Base-by-base conservation (phyloP, 1,140 invertebrate genomes). In the Camponotus floridanus region DNA sequence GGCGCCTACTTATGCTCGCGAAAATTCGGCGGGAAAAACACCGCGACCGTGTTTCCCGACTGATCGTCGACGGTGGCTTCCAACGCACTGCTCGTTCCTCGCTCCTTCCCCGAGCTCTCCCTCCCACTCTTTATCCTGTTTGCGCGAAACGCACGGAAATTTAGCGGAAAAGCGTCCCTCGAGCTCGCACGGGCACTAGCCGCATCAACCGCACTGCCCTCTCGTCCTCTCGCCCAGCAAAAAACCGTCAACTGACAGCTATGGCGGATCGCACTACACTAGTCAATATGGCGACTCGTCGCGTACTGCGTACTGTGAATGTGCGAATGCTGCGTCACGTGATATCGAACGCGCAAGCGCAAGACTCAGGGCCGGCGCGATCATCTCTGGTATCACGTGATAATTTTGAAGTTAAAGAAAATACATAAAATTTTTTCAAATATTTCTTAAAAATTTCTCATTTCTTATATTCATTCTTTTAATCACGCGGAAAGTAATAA, bases 201-300 rank as follows among this genome's bases (percentile, higher is more conserved):
- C 85, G 88, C 87, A 91, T 86, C 76, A 68, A 86, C 88, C 68
- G 76, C 67, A 90, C 89, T 89, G 73, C 65, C 88, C 86, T 88
- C 86, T 88, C 73, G 86, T 78, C 61, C 86, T 86, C 88, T 85
- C 88, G 83, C 65, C 88, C 71, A 79, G 76, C 86, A 91, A 91
- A 80, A 76, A 91, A 61, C 88, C 76, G 84, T 79, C 87, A 76
- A 92, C 59, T 88, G 88, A 91, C 91, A 90, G 87, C 87, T 89
- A 92, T 90, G 91, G 91, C 86, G 84, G 89, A 48, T 21, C 9
- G 15, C 31, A 92, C 91, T 57, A 18, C 73, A 68, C 76, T 90
- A 76, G 76, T 92, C 91, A 86, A 86, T 33, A 65, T 42, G 57
- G 21, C 33, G 26, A 42, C 11, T 45, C 18, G 26, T n/a, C 51